A percentile compares a stretch with the other conserved stretches of the same genome.
Evolutionary conservation across 2,113 vertebrate genomes (phyloP).

Genomic region (Elaphurus davidianus): DNA sequence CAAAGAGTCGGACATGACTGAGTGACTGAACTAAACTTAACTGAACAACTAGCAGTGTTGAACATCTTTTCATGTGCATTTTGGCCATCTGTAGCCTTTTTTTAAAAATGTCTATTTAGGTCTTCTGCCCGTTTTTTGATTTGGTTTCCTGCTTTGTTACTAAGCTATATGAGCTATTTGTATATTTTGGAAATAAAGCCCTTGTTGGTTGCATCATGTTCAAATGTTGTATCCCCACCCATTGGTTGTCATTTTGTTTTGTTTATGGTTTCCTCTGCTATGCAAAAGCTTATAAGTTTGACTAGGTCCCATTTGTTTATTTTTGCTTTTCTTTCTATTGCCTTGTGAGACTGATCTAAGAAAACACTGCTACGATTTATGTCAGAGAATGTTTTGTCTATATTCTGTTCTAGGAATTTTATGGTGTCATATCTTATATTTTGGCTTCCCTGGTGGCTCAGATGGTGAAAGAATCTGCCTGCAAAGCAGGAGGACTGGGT

Average conservation of each 20-base stretch:
- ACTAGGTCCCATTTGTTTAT: neutral
- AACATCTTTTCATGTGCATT: neutral
- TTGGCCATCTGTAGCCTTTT: neutral
- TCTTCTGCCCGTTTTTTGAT: neutral
- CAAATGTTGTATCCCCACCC: neutral
- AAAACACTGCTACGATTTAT: neutral
- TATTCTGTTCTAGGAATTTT: neutral
- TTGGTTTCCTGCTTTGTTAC: neutral
- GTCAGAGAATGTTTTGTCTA: neutral
- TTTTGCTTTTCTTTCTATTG: neutral
- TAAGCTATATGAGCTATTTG: neutral
- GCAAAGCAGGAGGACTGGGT: neutral
- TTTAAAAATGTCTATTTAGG: neutral
- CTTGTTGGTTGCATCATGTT: neutral
- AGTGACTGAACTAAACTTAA: neutral
- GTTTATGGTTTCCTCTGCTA: neutral
- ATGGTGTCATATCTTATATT: neutral
- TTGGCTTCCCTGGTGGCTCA: neutral
- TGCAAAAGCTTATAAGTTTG: neutral
- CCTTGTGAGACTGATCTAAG: neutral
- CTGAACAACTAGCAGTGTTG: neutral
- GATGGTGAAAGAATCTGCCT: neutral
- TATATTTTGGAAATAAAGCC: neutral
- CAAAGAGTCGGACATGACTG: neutral
- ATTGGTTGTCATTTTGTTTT: neutral